Evolutionary conservation across 2,888 invertebrate genomes (phyloP).

Genomic region (Marasmarcha lunaedactyla): DNA sequence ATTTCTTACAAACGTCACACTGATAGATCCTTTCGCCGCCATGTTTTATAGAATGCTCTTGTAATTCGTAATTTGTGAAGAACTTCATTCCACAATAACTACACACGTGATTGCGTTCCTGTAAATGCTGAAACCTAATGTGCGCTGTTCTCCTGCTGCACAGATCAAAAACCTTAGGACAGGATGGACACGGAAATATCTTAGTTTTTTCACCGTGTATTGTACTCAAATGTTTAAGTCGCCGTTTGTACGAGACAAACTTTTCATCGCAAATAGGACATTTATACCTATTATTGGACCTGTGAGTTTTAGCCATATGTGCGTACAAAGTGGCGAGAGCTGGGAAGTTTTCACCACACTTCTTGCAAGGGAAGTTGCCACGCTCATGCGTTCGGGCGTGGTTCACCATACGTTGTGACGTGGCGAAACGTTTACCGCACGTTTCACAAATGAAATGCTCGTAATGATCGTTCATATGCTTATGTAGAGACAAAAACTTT

Average conservation of each 20-base stretch:
- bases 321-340: conserved; percentile 44
- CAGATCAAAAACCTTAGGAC: conserved; percentile 49
- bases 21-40: conserved; percentile 64
- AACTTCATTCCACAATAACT: conserved; percentile 64
- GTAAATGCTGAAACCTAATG: conserved; percentile 49
- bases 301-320: conserved; percentile 47
- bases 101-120: conserved; percentile 60
- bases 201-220: conserved; percentile 54
- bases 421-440: conserved; percentile 56
- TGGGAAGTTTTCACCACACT: conserved; percentile 39
- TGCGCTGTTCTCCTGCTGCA: conserved; percentile 54
- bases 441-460: conserved; percentile 57
- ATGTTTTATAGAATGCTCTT: conserved; percentile 67
- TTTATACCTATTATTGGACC: conserved; percentile 50
- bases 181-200: conserved; percentile 48
- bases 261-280: conserved; percentile 60
- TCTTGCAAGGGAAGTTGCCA: conserved; percentile 48
- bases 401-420: conserved; percentile 50
- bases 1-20: conserved; percentile 64
- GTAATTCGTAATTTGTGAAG: conserved; percentile 65
- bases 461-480: conserved; percentile 60
- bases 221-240: conserved; percentile 45
- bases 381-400: conserved; percentile 48
- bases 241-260: conserved; percentile 50
- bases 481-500: conserved; percentile 53